Evolutionary conservation across 2,888 invertebrate species (phyloP), one percentile per base, ranked within the genome.

Genomic region (Saturnia pavonia): DNA sequence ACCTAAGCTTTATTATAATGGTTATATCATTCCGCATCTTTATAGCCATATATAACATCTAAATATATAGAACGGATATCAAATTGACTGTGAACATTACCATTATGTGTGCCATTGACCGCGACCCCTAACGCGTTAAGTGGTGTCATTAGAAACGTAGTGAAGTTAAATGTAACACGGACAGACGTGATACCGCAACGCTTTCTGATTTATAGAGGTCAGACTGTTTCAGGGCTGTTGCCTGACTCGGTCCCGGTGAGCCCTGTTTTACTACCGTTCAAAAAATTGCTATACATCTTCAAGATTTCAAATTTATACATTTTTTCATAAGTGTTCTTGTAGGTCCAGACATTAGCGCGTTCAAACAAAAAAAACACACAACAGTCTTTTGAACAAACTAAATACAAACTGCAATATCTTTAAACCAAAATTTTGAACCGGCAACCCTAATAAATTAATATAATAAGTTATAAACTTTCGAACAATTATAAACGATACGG

Each of bases 121-220:
- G 40, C 65, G 65, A 65, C 65, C 65, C 65, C 12, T 65, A 65
- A 65, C 65, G 40, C 65, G 19, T 40, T 65, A 40, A 65, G 65
- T 40, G 65, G 54, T 27, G 34, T 68, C 34, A 68, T 68, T 48
- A 68, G 51, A 68, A 51, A 34, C 34, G 25, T 25, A 22, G 19
- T 60, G 25, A 68, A 51, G 34, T 57, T 22, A 14, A 69, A 69
- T 57, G 60, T 69, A 57, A 57, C 57, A 42, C 69, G 40, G 57
- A 40, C n/a, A 22, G 45, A 69, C 69, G 69, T 69, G 69, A 60
- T 19, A 69, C 60, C 69, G 69, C 69, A 70, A 69, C 73, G 71
- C 76, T 78, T 76, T 78, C 76, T 74, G 78, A 74, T 74, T 75
- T 74, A 73, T 72, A 51, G 74, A 76, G 75, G 75, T 74, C 73